phyloP scores from a whole-genome alignment of 2,888 invertebrate species.

The Chymomyza fuscimana region DNA sequence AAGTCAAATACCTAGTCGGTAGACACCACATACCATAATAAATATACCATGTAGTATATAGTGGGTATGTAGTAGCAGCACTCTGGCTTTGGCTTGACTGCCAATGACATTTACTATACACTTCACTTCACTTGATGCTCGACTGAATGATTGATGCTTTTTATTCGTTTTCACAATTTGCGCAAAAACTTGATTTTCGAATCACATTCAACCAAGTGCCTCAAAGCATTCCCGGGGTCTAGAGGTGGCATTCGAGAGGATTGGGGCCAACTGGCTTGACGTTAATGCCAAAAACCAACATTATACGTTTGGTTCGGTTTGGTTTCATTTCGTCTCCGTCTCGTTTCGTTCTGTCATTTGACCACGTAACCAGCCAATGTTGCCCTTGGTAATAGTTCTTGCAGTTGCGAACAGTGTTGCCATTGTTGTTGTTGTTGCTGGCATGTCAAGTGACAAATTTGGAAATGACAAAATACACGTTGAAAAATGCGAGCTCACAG shows the following conservation, averaged over 20 bases:
- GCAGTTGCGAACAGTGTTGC: neutral
- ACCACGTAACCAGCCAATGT: slow-evolving; percentile 44
- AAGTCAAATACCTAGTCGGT: slow-evolving; percentile 39
- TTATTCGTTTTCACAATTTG: slow-evolving; percentile 57
- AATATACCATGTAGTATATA: neutral
- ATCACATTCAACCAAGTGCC: slow-evolving; percentile 62
- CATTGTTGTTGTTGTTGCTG: slow-evolving; percentile 30
- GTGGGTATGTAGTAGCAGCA: slow-evolving; percentile 1
- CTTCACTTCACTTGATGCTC: slow-evolving; percentile 66
- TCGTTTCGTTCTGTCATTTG: slow-evolving; percentile 14
- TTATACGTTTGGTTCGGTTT: slow-evolving; percentile 49
- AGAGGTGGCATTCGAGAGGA: slow-evolving; percentile 23
- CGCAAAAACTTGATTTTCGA: slow-evolving; percentile 59
- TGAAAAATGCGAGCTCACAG: slow-evolving; percentile 49
- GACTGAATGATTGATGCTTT: slow-evolving; percentile 73
- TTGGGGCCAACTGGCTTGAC: slow-evolving; percentile 36
- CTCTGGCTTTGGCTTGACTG: slow-evolving; percentile 30
- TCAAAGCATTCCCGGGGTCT: slow-evolving; percentile 29
- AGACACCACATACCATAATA: slow-evolving; percentile 17
- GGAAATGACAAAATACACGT: slow-evolving; percentile 67
- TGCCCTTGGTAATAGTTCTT: neutral
- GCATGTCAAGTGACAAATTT: slow-evolving; percentile 73
- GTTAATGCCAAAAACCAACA: slow-evolving; percentile 71
- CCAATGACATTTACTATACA: slow-evolving; percentile 70
- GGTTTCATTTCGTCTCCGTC: neutral